Conservation (phyloP, 2,797 vertebrate genomes). For the Picus viridis region DNA sequence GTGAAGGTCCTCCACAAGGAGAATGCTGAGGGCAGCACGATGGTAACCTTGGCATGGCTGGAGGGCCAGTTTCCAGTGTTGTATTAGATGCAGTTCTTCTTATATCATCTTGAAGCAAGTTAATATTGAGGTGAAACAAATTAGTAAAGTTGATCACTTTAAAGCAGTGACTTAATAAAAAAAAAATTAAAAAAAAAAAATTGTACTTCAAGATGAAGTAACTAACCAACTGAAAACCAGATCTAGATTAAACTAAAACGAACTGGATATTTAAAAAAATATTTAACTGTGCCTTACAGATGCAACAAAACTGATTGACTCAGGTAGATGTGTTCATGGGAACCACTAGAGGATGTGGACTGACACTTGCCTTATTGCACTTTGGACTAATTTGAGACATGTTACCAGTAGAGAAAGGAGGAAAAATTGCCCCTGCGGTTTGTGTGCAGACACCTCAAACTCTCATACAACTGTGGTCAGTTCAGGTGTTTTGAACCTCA, state of each 20-base stretch:
- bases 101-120: constrained; percentile 82
- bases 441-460: not conserved
- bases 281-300: not conserved
- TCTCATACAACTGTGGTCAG: not conserved
- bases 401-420: not conserved
- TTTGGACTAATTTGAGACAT: not conserved
- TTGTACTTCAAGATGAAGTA: not conserved
- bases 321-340: not conserved
- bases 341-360: not conserved
- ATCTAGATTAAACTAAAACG: not conserved
- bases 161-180: not conserved
- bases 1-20: constrained; percentile 90
- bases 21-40: constrained; percentile 99
- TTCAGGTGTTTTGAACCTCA: not conserved
- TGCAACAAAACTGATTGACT: not conserved
- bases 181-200: not conserved
- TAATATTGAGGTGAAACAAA: not conserved
- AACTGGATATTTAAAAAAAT: not conserved
- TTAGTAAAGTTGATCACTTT: not conserved
- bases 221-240: not conserved
- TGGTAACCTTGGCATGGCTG: constrained; percentile 93
- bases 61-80: constrained; percentile 83
- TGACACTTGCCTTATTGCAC: not conserved
- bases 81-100: constrained; percentile 84
- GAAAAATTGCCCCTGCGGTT: not conserved